Evolutionary conservation across 1,140 invertebrate genomes (phyloP).

Genomic region (Macrobrachium nipponense): DNA sequence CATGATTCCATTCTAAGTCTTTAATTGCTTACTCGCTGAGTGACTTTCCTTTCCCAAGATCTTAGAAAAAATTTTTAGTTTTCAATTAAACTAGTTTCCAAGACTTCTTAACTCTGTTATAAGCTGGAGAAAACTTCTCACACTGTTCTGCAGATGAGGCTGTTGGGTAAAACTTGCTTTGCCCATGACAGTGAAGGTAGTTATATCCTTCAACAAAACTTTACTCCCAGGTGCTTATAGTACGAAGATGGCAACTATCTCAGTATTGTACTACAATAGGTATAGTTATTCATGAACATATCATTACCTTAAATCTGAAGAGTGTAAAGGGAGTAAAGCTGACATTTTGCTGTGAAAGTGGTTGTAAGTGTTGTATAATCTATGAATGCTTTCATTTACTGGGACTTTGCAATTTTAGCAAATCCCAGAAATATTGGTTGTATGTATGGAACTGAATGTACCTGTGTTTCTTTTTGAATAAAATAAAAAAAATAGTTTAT

Average conservation of each 20-base stretch:
- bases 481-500: constrained; percentile 39
- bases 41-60: too few species aligned
- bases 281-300: too few species aligned
- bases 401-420: background rate
- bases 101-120: background rate
- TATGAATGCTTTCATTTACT: background rate
- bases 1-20: background rate
- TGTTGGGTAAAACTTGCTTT: background rate
- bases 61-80: too few species aligned
- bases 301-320: too few species aligned
- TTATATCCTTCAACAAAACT: background rate
- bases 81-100: too few species aligned
- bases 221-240: constrained; percentile 19
- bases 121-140: constrained; percentile 21
- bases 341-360: constrained; percentile 13
- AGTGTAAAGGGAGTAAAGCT: background rate
- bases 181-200: background rate
- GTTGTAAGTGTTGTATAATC: constrained; percentile 19
- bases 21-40: too few species aligned
- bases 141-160: background rate
- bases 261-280: too few species aligned
- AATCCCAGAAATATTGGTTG: background rate
- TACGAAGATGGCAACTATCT: too few species aligned
- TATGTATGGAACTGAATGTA: constrained; percentile 39
- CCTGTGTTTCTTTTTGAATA: constrained; percentile 59